Evolutionary conservation across 1,140 invertebrate species (phyloP), one percentile per base, ranked within the genome.

Genomic region (Drosophila chauvacae): DNA sequence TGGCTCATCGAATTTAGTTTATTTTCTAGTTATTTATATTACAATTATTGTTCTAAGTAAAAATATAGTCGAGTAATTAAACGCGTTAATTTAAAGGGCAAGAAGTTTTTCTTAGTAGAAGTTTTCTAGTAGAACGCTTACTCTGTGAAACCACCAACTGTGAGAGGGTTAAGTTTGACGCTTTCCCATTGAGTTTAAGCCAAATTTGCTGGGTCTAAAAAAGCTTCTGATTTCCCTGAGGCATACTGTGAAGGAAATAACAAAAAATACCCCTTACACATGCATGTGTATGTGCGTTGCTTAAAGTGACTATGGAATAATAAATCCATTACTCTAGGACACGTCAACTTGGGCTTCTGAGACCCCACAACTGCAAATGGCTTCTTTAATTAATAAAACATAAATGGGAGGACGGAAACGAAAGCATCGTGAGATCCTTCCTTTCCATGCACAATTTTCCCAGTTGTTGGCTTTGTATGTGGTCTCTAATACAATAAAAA

Each of bases 311-410:
- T 26, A 14, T 11, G 39, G 23, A 44, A 59, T 59, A 26, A 13
- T 10, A 30, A 60, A 20, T 47, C 14, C 4, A 45, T 59, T 59
- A 45, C 9, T 20, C 7, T 30, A 18, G 57, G 26, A 28, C 41
- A 30, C 28, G n/a, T 23, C 11, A 45, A 23, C 26, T 55, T 20
- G 7, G 41, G 26, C 42, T 48, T 47, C 58, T 23, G 58, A 60
- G n/a, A 10, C 58, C 58, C 14, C 42, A 60, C 42, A 60, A 60
- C 41, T 48, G 41, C 58, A 48, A 48, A 2, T 20, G 58, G 13
- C 28, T 20, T 57, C 28, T 7, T 47, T 30, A 60, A 60, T 60
- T 48, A 60, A 60, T 48, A 60, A 20, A 35, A 35, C 14, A 20
- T 48, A 35, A 60, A 33, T 47, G 42, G 42, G n/a, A 14, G 35